phyloP scores from a whole-genome alignment of 2,888 invertebrate species.

The Margaritifera margaritifera region DNA sequence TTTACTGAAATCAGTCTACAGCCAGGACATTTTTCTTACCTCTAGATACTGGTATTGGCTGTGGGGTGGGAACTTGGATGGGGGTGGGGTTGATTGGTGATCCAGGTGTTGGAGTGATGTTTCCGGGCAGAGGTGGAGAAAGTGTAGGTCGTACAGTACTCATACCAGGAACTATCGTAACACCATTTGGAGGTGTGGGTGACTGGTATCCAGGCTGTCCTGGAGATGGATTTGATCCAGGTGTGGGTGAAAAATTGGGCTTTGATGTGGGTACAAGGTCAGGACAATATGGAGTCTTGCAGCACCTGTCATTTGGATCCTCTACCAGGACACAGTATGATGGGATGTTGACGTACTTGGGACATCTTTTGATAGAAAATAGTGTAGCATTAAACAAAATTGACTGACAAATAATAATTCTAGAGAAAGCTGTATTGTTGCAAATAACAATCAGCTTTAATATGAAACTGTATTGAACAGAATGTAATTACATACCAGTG shows the following conservation, averaged over 20 bases:
- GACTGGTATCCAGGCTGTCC: constrained; percentile 26
- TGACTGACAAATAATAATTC: no score
- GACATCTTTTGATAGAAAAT: constrained; percentile 33
- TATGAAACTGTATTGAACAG: no score
- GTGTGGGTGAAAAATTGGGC: constrained; percentile 36
- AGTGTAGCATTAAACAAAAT: no score
- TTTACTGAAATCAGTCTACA: background rate
- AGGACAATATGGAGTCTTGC: constrained; percentile 43
- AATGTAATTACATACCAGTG: no score
- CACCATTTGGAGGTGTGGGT: constrained; percentile 9
- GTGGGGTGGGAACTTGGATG: constrained; percentile 18
- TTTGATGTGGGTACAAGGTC: constrained; percentile 35
- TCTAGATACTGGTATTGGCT: constrained; percentile 33
- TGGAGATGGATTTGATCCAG: constrained; percentile 19
- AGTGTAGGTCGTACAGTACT: background rate
- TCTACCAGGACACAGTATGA: constrained; percentile 45
- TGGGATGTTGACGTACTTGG: constrained; percentile 43
- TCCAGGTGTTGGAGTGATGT: constrained; percentile 14
- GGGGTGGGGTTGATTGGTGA: constrained; percentile 17
- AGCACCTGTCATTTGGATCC: constrained; percentile 48
- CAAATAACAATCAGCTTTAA: no score
- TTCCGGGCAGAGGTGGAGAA: constrained; percentile 3
- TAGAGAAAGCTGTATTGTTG: no score
- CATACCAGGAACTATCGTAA: constrained; percentile 11
- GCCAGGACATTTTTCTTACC: constrained; percentile 20